Evolutionary conservation across 2,888 invertebrate genomes (phyloP), one percentile per base, ranked within the genome.

Genomic region (Meteorus colon): DNA sequence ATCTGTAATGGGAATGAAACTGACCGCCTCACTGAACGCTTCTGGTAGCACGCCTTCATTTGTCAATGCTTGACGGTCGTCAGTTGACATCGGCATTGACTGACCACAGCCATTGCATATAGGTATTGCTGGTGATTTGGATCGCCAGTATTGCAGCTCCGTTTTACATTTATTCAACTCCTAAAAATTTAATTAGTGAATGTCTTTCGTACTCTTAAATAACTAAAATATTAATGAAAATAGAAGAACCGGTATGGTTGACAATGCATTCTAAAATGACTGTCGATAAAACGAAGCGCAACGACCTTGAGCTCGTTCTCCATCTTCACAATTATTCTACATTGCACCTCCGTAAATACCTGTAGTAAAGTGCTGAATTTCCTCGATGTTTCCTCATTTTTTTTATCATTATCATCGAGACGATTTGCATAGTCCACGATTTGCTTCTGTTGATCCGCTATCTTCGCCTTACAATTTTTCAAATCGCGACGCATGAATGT

Each of bases 111-210:
- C 93, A 48, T 92, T 93, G 86, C 96, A 96, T 74, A 94, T 92
- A 78, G 94, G 93, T 83, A 92, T 92, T 80, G 96, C 95, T 14
- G 96, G 96, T 78, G 96, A 96, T 83, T 96, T 96, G 60, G 96
- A 96, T 76, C 96, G 94, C 96, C 96, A 96, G 90, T 96, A 96
- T 90, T 96, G 96, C 84, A 96, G 90, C 90, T 97, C 96, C 48
- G 96, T 96, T 91, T 96, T 96, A 90, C 96, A 97, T 89, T 96
- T 96, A 90, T 96, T 97, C 83, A 97, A 91, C 90, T 97, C 96
- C 94, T 96, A 91, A 1, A 69, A 65, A 14, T 31, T n/a, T 51
- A 41, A 76, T 45, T n/a, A 66, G 2, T 12, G 41, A 41, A 12
- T 41, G 4, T 8, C 12, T 41, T 2, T 12, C 12, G 12, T 41